Evolutionary conservation across 2,888 invertebrate species (phyloP).

Genomic region (Teleogryllus oceanicus): DNA sequence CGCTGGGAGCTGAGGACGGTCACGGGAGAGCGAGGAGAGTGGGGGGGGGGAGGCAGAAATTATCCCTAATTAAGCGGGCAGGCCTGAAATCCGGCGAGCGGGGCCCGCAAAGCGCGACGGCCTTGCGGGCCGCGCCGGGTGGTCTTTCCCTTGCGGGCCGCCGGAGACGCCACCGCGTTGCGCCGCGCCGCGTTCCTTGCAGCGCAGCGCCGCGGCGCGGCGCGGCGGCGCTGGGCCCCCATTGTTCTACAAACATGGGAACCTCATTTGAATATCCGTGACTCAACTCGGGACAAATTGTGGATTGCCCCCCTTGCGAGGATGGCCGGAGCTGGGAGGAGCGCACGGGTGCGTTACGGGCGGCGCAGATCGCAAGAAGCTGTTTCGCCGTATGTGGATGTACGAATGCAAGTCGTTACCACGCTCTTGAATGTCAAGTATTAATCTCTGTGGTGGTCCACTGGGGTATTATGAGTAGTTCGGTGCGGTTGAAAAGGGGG

Average conservation of each 20-base stretch:
- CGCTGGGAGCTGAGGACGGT: neutral
- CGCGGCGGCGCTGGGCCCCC: neutral
- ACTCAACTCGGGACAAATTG: conserved; percentile 18
- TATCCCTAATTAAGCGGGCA: neutral
- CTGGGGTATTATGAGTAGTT: no score
- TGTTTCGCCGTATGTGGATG: no score
- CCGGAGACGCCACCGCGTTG: neutral
- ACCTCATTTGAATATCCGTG: neutral
- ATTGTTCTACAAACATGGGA: conserved; percentile 18
- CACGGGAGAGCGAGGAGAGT: neutral
- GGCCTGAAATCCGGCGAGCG: no score
- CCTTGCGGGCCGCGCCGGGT: neutral
- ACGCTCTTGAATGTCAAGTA: no score
- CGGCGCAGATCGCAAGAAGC: no score
- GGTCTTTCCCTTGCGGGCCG: neutral
- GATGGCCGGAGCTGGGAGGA: no score
- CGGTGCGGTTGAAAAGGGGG: no score
- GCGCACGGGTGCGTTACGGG: no score
- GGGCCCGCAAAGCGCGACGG: no score
- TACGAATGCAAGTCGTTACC: no score
- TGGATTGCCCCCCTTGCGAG: neutral
- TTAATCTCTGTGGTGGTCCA: no score
- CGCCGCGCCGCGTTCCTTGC: neutral
- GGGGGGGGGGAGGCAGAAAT: neutral
- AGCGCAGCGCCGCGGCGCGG: neutral